Evolutionary conservation across 2,888 invertebrate genomes (phyloP).

Genomic region (Tenthredo notha): DNA sequence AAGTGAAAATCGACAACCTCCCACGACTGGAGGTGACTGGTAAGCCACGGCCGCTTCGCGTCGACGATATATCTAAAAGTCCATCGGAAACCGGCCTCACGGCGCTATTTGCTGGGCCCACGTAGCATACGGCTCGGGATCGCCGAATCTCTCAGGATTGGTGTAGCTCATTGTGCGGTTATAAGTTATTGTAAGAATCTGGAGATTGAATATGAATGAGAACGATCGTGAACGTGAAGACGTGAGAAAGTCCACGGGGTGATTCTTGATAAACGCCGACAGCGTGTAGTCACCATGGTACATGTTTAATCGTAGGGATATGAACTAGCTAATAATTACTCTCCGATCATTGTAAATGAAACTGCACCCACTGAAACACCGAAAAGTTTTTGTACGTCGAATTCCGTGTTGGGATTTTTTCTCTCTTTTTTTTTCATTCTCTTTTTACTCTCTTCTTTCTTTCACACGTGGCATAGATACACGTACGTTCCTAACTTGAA

Average conservation of each 20-base stretch:
- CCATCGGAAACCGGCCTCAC: slow-evolving; percentile 72
- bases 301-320: slow-evolving; percentile 30
- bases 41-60: slow-evolving; percentile 71
- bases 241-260: background rate
- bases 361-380: slow-evolving; percentile 6
- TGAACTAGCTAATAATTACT: slow-evolving; percentile 22
- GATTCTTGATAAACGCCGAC: slow-evolving; percentile 4
- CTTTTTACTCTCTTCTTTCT: slow-evolving; percentile 32
- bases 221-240: background rate
- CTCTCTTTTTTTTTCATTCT: slow-evolving; percentile 34
- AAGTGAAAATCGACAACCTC: slow-evolving; percentile 91
- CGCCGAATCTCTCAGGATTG: slow-evolving; percentile 66
- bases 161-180: slow-evolving; percentile 68
- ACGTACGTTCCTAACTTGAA: slow-evolving; percentile 42
- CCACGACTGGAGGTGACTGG: slow-evolving; percentile 83
- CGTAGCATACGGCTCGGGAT: slow-evolving; percentile 72
- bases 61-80: slow-evolving; percentile 74
- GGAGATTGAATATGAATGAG: background rate
- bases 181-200: slow-evolving; percentile 67
- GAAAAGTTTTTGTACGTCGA: slow-evolving; percentile 32
- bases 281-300: slow-evolving; percentile 17
- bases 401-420: slow-evolving; percentile 53
- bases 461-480: background rate
- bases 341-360: background rate
- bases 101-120: slow-evolving; percentile 75